Base-by-base conservation (phyloP, 23 tunicate species). In the Clavelina lepadiformis region DNA sequence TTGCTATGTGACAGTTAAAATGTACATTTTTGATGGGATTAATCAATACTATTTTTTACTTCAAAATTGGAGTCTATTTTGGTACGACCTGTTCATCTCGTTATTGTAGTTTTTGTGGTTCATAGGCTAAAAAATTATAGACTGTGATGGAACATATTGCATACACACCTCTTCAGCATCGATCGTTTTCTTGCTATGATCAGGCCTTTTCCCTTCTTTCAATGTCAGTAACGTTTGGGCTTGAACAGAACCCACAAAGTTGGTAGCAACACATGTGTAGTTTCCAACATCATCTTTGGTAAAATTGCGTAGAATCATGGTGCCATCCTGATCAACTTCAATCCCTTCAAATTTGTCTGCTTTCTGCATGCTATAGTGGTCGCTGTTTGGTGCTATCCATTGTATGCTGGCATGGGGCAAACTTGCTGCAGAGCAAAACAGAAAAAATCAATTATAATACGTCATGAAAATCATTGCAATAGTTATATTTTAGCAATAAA, bases 371-470 rank as follows among this genome's bases (percentile, higher is more conserved):
- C 73, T 68, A 75, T 86, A 94, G 31, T 61, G 71, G 68, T 94
- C 99, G 28, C 24, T 30, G 51, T 94, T 86, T 0, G 99, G 99
- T 32, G 99, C 99, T 7, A 61, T 72, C 99, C 99, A 94, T 51
- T 59, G 31, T 0, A 94, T 50, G 11, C 55, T 55, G 8, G 99
- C 74, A 19, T 37, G 51, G 22, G 99, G 99, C 55, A 44, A 67
- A 20, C 29, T n/a, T n/a, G n/a, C n/a, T n/a, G n/a, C n/a, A n/a
- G n/a, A n/a, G n/a, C n/a, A n/a, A n/a, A n/a, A n/a, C n/a, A n/a
- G n/a, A n/a, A n/a, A n/a, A n/a, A n/a, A n/a, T n/a, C n/a, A n/a
- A n/a, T n/a, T n/a, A n/a, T n/a, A n/a, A n/a, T n/a, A n/a, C n/a
- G n/a, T n/a, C n/a, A n/a, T 21, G 26, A 13, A 19, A 55, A 55